Conservation (phyloP, 2,797 vertebrate species). For the Argya squamiceps region DNA sequence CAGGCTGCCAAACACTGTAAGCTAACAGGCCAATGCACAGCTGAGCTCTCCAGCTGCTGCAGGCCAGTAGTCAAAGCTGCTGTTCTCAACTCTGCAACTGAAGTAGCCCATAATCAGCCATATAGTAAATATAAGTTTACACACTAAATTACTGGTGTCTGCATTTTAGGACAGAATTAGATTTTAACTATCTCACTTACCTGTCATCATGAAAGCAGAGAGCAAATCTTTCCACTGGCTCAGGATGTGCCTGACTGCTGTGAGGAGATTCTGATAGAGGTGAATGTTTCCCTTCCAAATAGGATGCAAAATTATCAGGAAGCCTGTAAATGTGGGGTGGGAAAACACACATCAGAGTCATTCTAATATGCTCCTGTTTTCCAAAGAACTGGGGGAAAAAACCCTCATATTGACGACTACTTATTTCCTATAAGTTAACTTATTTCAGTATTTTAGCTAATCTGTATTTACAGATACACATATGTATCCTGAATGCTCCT, state of each 20-base stretch:
- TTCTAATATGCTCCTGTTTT: background rate
- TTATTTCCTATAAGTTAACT: background rate
- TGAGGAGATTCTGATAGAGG: conserved; percentile 18
- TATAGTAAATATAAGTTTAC: background rate
- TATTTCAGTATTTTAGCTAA: background rate
- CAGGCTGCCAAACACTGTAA: background rate
- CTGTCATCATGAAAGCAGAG: conserved; percentile 85
- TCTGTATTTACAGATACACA: background rate
- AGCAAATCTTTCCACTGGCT: conserved; percentile 76
- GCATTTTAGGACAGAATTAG: background rate
- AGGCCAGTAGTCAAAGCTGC: background rate
- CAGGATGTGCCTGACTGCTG: conserved; percentile 53
- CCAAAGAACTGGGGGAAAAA: background rate
- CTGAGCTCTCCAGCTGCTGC: background rate
- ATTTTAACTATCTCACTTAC: conserved; percentile 78
- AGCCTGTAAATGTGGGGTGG: conserved; percentile 60
- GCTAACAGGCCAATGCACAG: background rate
- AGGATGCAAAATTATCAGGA: conserved; percentile 82
- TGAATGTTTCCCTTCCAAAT: conserved; percentile 77
- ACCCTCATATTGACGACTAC: background rate
- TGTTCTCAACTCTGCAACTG: background rate
- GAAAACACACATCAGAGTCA: background rate
- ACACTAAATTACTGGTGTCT: background rate
- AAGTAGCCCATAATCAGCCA: background rate
- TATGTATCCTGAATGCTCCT: background rate